These are phyloP conservation scores for Brachionus rotundiformis DNA, from an alignment of 1,140 invertebrate species.

Conservation along the genomic window DNA sequence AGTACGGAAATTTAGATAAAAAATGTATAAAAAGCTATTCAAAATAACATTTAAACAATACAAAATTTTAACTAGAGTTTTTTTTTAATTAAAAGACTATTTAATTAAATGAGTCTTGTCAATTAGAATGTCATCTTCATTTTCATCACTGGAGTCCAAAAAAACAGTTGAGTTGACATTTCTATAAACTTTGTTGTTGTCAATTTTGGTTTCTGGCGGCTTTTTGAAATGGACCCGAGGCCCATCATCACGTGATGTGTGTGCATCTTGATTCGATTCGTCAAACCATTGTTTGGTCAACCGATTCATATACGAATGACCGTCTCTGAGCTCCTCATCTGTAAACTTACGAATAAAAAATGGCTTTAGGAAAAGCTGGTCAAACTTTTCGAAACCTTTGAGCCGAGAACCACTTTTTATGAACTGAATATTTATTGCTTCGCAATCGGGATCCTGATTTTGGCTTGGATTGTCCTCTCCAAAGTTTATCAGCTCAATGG, in stretches of 20 bases:
- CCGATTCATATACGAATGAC: slow-evolving; percentile 91
- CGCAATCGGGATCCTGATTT: slow-evolving; percentile 67
- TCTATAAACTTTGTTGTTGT: slow-evolving; percentile 7
- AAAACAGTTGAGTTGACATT: slow-evolving; percentile 46
- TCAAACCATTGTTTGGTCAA: slow-evolving; percentile 95
- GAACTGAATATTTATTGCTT: slow-evolving; percentile 10
- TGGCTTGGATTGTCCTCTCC: slow-evolving; percentile 92
- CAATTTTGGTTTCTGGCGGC: background rate
- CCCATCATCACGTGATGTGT: background rate
- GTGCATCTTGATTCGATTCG: slow-evolving; percentile 60
- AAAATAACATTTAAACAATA: background rate
- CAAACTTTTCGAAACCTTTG: slow-evolving; percentile 82
- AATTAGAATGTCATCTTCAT: slow-evolving; percentile 40
- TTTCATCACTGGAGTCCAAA: slow-evolving; percentile 41
- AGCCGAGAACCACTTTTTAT: slow-evolving; percentile 62
- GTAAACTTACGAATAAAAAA: slow-evolving; percentile 92
- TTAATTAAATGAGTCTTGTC: slow-evolving; percentile 39
- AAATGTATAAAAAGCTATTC: background rate
- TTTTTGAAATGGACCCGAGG: slow-evolving; percentile 38
- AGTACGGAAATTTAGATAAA: background rate
- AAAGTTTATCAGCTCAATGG: slow-evolving; percentile 92
- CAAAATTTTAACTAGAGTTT: background rate
- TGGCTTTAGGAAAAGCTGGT: slow-evolving; percentile 88
- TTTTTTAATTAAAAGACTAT: background rate
- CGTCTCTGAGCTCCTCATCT: slow-evolving; percentile 87